A percentile compares a stretch with the other conserved stretches of the same genome.
Evolutionary conservation across 2,113 vertebrate genomes (phyloP).

Genomic region (Elachura formosa): DNA sequence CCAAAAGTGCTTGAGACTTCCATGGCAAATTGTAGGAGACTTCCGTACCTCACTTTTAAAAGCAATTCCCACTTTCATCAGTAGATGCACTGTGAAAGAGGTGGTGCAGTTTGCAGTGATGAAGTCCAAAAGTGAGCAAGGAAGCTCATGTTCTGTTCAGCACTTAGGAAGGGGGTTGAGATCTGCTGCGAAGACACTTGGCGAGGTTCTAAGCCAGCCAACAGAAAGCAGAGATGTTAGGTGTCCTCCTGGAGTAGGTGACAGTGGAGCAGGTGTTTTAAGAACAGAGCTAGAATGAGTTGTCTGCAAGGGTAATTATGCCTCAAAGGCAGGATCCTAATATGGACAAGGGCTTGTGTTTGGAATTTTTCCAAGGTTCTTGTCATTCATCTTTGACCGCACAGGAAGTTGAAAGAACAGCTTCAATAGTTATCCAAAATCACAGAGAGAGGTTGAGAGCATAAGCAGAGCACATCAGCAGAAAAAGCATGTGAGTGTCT

Average conservation of each 20-base stretch:
- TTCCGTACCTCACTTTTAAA: accelerated
- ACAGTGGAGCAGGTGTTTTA: background rate
- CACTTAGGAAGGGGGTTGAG: background rate
- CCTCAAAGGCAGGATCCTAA: background rate
- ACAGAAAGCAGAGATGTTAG: background rate
- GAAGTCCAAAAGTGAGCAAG: background rate
- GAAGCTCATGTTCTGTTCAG: background rate
- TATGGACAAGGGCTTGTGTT: background rate
- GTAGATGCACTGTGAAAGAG: background rate
- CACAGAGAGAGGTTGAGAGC: background rate
- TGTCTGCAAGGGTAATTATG: background rate
- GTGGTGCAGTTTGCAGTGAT: background rate
- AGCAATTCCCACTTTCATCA: background rate
- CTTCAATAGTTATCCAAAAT: background rate
- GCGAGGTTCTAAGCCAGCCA: background rate
- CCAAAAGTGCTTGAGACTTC: background rate
- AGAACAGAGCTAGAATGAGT: background rate
- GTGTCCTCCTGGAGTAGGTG: background rate
- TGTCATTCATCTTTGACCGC: background rate
- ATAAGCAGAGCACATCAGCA: background rate
- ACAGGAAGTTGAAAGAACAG: background rate
- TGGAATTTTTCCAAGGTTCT: background rate
- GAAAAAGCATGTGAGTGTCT: background rate
- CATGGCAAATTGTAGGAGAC: background rate
- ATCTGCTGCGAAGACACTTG: background rate